These are phyloP conservation scores for Ganaspis sp. DNA, from an alignment of 1,140 invertebrate species.

Conservation along the genomic window DNA sequence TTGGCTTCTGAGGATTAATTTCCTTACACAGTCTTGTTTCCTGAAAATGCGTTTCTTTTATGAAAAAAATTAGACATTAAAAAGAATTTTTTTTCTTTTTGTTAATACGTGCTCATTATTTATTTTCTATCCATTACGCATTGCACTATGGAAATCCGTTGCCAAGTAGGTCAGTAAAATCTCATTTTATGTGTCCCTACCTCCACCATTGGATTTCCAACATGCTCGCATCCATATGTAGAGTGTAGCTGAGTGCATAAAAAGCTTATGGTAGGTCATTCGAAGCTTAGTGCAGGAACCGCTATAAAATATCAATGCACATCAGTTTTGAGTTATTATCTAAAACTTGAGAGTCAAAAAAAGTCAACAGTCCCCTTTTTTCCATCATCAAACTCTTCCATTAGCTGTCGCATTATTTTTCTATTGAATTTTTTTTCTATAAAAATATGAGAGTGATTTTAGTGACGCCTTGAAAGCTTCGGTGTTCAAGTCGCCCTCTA, in stretches of 20 bases:
- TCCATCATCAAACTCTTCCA: too few species aligned
- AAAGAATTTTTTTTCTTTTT: neutral
- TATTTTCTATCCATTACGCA: neutral
- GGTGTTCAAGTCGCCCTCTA: too few species aligned
- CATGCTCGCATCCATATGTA: neutral
- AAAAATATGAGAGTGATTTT: too few species aligned
- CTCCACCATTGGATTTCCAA: neutral
- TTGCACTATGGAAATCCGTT: neutral
- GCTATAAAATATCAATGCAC: neutral
- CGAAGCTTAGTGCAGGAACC: neutral
- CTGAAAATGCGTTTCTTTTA: too few species aligned
- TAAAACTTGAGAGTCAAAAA: neutral
- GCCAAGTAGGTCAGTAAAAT: conserved; percentile 6
- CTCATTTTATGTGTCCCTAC: neutral
- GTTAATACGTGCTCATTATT: neutral
- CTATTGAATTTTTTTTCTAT: too few species aligned
- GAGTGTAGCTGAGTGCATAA: neutral
- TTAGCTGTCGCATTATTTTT: too few species aligned
- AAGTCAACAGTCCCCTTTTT: too few species aligned
- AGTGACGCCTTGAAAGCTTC: too few species aligned
- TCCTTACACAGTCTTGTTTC: too few species aligned
- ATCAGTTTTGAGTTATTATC: neutral
- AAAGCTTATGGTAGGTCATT: conserved; percentile 21
- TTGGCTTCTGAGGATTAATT: too few species aligned
- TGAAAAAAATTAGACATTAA: neutral